Evolutionary conservation across 1,140 invertebrate genomes (phyloP).

Genomic region (Sinonovacula constricta): DNA sequence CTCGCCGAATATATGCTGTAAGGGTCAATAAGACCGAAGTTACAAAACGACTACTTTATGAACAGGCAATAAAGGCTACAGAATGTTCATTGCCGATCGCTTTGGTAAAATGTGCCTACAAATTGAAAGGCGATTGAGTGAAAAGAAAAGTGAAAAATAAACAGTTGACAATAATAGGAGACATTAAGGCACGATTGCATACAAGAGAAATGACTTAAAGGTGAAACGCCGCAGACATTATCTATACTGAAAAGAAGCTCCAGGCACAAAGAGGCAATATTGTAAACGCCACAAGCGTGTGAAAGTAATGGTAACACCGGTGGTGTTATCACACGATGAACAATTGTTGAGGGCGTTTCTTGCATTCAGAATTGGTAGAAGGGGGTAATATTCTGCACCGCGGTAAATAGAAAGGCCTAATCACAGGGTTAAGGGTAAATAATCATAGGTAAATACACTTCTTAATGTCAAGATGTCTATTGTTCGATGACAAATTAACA

Average conservation of each 20-base stretch:
- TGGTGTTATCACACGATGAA: neutral
- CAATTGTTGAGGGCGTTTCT: slow-evolving; percentile 20
- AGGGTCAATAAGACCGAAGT: too few relatives aligned
- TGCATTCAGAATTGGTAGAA: slow-evolving; percentile 10
- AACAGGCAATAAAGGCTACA: too few relatives aligned
- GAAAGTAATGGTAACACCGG: slow-evolving; percentile 39
- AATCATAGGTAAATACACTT: slow-evolving; percentile 28
- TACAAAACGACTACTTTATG: too few relatives aligned
- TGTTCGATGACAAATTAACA: slow-evolving; percentile 1
- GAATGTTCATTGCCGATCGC: too few relatives aligned
- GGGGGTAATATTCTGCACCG: slow-evolving; percentile 33
- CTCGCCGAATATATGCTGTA: too few relatives aligned
- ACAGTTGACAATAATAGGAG: slow-evolving; percentile 25
- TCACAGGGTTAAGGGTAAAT: slow-evolving; percentile 29
- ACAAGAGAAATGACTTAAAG: slow-evolving; percentile 41
- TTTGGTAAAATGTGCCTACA: slow-evolving; percentile 6
- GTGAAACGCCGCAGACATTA: slow-evolving; percentile 41
- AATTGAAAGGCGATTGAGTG: slow-evolving; percentile 38
- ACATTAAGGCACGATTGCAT: slow-evolving; percentile 34
- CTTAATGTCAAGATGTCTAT: slow-evolving; percentile 34
- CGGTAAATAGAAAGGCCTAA: slow-evolving; percentile 20
- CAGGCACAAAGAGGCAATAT: slow-evolving; percentile 30
- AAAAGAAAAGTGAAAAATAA: slow-evolving; percentile 20
- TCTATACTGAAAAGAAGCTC: neutral
- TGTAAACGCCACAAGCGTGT: slow-evolving; percentile 14